Evolutionary conservation across 2,888 invertebrate genomes (phyloP).

Genomic region (Tachystola acroxantha): DNA sequence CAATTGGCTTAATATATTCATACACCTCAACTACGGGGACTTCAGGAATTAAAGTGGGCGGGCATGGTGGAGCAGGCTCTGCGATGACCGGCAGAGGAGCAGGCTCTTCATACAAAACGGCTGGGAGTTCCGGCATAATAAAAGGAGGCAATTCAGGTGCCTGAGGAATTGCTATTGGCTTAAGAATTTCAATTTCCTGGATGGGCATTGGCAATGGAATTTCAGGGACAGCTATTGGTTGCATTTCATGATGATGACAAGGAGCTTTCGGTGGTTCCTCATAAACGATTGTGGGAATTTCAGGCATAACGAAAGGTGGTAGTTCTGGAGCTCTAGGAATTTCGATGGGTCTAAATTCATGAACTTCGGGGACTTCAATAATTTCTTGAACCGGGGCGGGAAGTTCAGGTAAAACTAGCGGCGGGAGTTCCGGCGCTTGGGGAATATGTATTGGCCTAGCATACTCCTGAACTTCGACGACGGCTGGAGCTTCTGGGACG

Average conservation of each 20-base stretch:
- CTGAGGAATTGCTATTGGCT: constrained; percentile 12
- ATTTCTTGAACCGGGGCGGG: not conserved
- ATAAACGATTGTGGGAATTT: not conserved
- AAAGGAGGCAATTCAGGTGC: constrained; percentile 22
- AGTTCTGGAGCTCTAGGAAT: constrained; percentile 8
- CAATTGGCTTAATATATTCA: constrained; percentile 2
- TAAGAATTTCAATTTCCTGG: constrained; percentile 2
- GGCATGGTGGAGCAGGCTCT: too few species aligned
- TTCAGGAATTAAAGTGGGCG: too few species aligned
- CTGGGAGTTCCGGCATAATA: constrained; percentile 17
- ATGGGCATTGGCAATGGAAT: constrained; percentile 3
- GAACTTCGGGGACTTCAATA: not conserved
- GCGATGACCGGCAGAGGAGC: too few species aligned
- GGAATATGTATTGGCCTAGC: constrained; percentile 1
- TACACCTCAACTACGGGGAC: too few species aligned
- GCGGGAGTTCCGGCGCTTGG: constrained; percentile 2
- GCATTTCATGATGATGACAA: not conserved
- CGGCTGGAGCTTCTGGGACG: not conserved
- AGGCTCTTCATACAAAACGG: constrained; percentile 4
- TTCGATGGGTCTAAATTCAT: not conserved
- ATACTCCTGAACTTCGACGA: not conserved
- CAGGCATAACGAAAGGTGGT: constrained; percentile 7
- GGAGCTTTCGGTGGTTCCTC: not conserved
- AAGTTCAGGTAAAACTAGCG: constrained; percentile 1
- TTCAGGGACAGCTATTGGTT: constrained; percentile 6